phyloP scores from a whole-genome alignment of 2,113 vertebrate genomes.

The Himantopus leucocephalus region DNA sequence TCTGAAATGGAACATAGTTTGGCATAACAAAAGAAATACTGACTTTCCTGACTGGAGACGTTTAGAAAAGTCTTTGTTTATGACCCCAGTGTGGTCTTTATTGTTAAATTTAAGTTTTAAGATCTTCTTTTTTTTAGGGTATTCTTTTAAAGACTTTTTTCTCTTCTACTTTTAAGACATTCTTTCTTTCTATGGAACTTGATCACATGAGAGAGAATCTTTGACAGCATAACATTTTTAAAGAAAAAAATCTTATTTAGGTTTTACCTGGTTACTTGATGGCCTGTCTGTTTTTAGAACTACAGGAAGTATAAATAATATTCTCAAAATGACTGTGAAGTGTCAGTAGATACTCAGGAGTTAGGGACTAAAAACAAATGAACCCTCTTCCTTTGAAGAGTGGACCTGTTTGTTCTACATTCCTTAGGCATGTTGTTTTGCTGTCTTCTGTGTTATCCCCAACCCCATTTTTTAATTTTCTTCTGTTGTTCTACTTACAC shows the following conservation, averaged over 20 bases:
- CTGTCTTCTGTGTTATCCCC: neutral
- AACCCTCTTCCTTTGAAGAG: neutral
- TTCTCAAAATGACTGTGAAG: neutral
- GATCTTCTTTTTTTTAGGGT: neutral
- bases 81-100: neutral
- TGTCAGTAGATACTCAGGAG: neutral
- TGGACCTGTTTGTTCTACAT: neutral
- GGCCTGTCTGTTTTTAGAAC: neutral
- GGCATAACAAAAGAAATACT: neutral
- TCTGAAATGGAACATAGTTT: neutral
- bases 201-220: neutral
- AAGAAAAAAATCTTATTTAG: neutral
- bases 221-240: neutral
- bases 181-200: neutral
- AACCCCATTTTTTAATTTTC: neutral
- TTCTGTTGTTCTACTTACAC: neutral
- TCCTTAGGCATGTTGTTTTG: neutral
- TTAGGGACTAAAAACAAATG: neutral
- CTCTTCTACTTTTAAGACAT: neutral
- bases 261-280: neutral
- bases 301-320: neutral
- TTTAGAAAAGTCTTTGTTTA: neutral
- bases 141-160: neutral
- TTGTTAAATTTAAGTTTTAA: neutral
- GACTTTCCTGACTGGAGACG: neutral